Conservation (phyloP, 2,888 invertebrate genomes). For the Rotaria magnacalcarata region DNA sequence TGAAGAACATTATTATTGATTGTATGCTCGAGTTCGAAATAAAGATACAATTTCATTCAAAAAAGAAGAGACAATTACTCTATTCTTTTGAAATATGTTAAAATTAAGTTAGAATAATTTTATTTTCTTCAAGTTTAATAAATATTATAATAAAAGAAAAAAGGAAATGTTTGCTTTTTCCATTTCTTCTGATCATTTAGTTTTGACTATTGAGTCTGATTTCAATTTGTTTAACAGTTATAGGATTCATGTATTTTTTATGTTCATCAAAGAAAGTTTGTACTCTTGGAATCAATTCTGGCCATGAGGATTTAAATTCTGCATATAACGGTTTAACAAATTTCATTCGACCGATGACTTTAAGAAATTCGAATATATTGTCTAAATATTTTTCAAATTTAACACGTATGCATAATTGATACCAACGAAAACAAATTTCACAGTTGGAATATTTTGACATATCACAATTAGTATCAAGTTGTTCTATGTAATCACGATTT, state of each 20-base stretch:
- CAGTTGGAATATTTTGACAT: conserved; percentile 39
- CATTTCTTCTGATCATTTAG: not conserved
- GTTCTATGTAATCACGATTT: not conserved
- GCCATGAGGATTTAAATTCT: conserved; percentile 22
- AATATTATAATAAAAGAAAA: not conserved
- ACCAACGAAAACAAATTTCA: conserved; percentile 46
- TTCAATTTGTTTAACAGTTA: conserved; percentile 30
- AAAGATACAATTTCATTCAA: too few relatives aligned
- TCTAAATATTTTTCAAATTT: conserved; percentile 39
- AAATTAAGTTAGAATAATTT: too few relatives aligned
- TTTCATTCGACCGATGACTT: conserved; percentile 45
- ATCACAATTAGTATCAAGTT: not conserved
- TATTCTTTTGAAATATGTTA: too few relatives aligned
- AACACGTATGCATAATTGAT: conserved; percentile 39
- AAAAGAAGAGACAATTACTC: too few relatives aligned
- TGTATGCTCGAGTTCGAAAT: too few relatives aligned
- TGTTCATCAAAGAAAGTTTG: not conserved
- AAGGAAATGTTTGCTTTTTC: not conserved
- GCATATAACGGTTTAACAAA: conserved; percentile 44
- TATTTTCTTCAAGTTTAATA: too few relatives aligned
- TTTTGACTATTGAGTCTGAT: not conserved
- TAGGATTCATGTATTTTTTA: conserved; percentile 14
- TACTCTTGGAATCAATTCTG: conserved; percentile 9
- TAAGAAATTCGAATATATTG: conserved; percentile 41
- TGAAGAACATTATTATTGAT: too few relatives aligned